phyloP scores from a whole-genome alignment of 2,888 invertebrate species.

The Anoncus sp. region DNA sequence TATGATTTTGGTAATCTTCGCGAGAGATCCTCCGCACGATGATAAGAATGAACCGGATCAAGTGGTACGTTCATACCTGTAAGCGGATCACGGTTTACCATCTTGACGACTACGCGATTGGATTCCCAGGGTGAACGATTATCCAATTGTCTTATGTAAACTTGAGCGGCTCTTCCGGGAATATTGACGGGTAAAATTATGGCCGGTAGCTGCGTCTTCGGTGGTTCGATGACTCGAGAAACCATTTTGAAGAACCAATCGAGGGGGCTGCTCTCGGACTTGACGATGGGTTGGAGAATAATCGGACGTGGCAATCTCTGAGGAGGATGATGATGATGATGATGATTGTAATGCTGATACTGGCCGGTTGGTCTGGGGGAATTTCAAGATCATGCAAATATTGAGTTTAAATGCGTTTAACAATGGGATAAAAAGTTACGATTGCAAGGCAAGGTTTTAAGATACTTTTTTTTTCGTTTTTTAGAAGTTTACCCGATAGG shows the following conservation, averaged over 20 bases:
- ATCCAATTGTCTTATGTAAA: constrained; percentile 72
- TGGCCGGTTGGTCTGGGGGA: neutral
- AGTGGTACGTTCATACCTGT: constrained; percentile 16
- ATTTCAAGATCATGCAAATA: neutral
- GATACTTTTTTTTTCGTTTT: constrained; percentile 12
- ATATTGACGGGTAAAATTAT: constrained; percentile 74
- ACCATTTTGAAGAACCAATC: constrained; percentile 70
- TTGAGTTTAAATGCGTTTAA: neutral
- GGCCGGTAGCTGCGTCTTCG: constrained; percentile 51
- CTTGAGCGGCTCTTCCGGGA: constrained; percentile 71
- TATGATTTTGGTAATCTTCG: constrained; percentile 5
- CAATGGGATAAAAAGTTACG: neutral
- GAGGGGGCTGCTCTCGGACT: constrained; percentile 62
- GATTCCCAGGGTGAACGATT: constrained; percentile 61
- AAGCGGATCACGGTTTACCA: constrained; percentile 61
- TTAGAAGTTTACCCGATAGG: constrained; percentile 60
- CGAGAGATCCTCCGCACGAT: constrained; percentile 30
- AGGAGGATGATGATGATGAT: constrained; percentile 37
- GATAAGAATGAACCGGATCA: neutral
- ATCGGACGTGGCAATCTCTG: constrained; percentile 64
- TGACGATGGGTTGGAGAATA: constrained; percentile 69
- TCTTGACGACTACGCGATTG: constrained; percentile 70
- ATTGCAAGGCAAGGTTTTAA: neutral
- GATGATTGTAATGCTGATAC: constrained; percentile 19
- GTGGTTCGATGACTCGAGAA: constrained; percentile 52